Percentiles rank a stretch among this genome's conserved stretches.
These are phyloP conservation scores for Drosophila buzzatii DNA, from an alignment of 2,888 invertebrate species.

Conservation along the genomic window DNA sequence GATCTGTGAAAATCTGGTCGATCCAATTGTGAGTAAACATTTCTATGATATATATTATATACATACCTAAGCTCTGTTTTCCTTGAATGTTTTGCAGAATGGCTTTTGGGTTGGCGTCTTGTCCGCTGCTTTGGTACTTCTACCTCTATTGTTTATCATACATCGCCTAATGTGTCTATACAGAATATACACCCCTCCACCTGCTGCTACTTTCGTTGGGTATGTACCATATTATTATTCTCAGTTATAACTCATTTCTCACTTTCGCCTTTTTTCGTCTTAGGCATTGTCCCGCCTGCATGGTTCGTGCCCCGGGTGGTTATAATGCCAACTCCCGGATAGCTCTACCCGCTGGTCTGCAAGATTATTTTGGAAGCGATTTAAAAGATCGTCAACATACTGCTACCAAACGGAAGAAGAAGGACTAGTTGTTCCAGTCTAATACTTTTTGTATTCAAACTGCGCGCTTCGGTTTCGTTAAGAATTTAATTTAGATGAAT, in stretches of 20 bases:
- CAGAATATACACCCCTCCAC: conserved; percentile 64
- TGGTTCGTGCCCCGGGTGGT: neutral
- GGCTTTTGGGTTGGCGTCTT: too few species aligned
- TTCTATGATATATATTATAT: neutral
- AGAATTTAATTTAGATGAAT: neutral
- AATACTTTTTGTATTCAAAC: neutral
- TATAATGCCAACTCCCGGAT: neutral
- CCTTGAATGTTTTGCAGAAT: too few species aligned
- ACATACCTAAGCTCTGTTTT: too few species aligned
- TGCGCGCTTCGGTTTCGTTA: conserved; percentile 2
- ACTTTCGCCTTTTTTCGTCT: neutral
- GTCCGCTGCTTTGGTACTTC: too few species aligned
- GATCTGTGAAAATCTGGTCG: conserved; percentile 41
- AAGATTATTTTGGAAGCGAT: neutral
- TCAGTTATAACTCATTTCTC: neutral
- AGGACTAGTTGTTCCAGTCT: neutral
- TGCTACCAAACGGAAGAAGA: neutral
- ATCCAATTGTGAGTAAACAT: conserved; percentile 50
- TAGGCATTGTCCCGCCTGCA: neutral
- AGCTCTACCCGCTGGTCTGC: neutral
- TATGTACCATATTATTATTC: neutral
- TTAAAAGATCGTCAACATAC: neutral
- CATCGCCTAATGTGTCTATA: too few species aligned
- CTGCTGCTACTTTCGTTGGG: neutral
- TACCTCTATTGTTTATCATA: too few species aligned